Percentiles rank a stretch among this genome's conserved stretches.
These are phyloP conservation scores for Montipora capitata DNA, from an alignment of 92 coral and sea anemone species.

Conservation along the genomic window DNA sequence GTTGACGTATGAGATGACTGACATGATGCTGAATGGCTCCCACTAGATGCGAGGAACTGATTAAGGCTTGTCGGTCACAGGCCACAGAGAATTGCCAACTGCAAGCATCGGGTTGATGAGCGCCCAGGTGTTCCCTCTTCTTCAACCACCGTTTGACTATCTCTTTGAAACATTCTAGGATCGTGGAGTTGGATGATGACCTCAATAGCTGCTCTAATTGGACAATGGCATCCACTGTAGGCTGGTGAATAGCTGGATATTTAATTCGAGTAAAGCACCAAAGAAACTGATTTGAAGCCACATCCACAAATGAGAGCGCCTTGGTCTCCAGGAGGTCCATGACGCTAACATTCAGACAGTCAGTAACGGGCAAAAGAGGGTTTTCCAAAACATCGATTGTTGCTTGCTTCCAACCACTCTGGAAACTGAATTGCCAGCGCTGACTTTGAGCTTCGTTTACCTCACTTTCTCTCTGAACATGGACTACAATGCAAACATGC, in stretches of 20 bases:
- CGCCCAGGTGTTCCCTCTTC: constrained; percentile 6
- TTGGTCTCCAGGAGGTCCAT: constrained; percentile 68
- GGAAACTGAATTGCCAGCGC: constrained; percentile 97
- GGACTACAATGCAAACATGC: constrained; percentile 93
- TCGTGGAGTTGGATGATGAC: constrained; percentile 33
- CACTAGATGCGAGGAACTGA: constrained; percentile 88
- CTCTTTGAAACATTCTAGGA: constrained; percentile 73
- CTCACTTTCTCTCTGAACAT: constrained; percentile 81
- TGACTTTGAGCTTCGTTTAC: constrained; percentile 35
- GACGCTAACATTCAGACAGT: constrained; percentile 66
- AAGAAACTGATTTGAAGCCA: constrained; percentile 82
- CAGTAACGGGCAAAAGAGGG: constrained; percentile 79
- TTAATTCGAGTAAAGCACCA: constrained; percentile 98
- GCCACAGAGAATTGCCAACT: constrained; percentile 94
- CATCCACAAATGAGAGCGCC: constrained; percentile 76
- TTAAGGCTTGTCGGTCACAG: constrained; percentile 87
- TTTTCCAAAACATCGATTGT: constrained; percentile 89
- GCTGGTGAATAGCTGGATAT: constrained; percentile 73
- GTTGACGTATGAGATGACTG: constrained; percentile 84
- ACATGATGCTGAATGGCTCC: constrained; percentile 90
- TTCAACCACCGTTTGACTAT: constrained; percentile 82
- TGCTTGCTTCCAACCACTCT: constrained; percentile 97
- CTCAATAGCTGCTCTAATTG: constrained; percentile 65
- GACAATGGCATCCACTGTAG: constrained; percentile 62
- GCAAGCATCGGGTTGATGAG: constrained; percentile 1